These are phyloP conservation scores for Bombyx mandarina DNA, from an alignment of 1,140 invertebrate genomes.

Conservation along the genomic window DNA sequence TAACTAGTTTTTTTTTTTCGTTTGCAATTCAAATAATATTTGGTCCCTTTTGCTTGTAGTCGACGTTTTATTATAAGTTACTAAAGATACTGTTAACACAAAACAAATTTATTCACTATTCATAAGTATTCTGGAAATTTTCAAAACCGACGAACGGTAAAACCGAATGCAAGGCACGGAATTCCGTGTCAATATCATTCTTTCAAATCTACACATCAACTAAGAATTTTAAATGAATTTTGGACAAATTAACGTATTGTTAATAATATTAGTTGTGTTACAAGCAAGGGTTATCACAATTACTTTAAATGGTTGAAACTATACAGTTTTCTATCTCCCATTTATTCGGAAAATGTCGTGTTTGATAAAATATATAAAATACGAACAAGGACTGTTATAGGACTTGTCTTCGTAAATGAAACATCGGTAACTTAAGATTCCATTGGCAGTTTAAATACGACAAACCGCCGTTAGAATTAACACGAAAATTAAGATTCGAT, in stretches of 20 bases:
- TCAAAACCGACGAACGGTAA: constrained; percentile 27
- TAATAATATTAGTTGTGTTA: constrained; percentile 69
- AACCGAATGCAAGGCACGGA: constrained; percentile 37
- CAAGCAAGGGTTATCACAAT: constrained; percentile 68
- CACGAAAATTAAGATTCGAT: constrained; percentile 21
- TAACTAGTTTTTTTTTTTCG: constrained; percentile 20
- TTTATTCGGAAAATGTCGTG: background rate
- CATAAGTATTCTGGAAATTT: constrained; percentile 37
- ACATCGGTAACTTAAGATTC: constrained; percentile 56
- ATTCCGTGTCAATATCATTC: constrained; percentile 12
- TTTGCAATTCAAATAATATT: constrained; percentile 45
- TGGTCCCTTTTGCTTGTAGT: constrained; percentile 70
- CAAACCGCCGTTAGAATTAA: constrained; percentile 35
- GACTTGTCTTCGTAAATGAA: constrained; percentile 54
- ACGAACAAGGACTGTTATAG: constrained; percentile 23
- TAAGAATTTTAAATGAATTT: constrained; percentile 7
- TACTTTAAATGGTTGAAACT: constrained; percentile 30
- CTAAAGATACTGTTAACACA: constrained; percentile 48
- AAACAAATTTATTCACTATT: constrained; percentile 40
- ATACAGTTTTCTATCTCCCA: constrained; percentile 9
- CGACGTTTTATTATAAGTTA: constrained; percentile 37
- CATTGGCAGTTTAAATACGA: constrained; percentile 49
- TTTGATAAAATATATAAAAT: constrained; percentile 1
- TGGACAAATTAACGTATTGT: constrained; percentile 40
- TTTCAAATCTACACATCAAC: constrained; percentile 21